These are phyloP conservation scores for Isichthys henryi DNA, from an alignment of 2,113 vertebrate species.

Conservation along the genomic window DNA sequence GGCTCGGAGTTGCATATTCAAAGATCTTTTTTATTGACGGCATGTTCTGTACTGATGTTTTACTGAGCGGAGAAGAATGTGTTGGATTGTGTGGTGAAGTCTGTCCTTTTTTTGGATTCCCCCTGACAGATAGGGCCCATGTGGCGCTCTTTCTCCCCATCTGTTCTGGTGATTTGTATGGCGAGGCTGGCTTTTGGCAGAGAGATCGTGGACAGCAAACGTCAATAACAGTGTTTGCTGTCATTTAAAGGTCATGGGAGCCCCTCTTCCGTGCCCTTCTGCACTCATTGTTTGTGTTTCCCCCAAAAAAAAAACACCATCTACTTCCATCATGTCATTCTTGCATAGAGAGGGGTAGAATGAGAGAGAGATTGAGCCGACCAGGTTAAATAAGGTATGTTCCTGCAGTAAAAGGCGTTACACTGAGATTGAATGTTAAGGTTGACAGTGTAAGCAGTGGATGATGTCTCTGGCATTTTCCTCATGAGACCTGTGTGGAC, in stretches of 20 bases:
- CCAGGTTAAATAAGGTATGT: not conserved
- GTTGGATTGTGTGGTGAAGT: not conserved
- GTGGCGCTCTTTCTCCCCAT: not conserved
- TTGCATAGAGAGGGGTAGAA: not conserved
- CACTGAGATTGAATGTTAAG: not conserved
- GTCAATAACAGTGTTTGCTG: constrained; percentile 12
- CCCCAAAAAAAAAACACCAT: not conserved
- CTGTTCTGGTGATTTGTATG: constrained; percentile 9
- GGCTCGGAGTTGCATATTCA: not conserved
- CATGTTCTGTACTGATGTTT: not conserved
- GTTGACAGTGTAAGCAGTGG: not conserved
- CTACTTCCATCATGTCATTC: not conserved
- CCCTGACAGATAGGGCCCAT: not conserved
- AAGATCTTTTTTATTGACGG: not conserved
- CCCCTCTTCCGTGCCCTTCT: not conserved
- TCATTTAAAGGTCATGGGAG: constrained; percentile 7
- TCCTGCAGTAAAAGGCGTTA: not conserved
- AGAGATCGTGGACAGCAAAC: not conserved
- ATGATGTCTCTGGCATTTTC: not conserved
- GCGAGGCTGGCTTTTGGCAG: not conserved
- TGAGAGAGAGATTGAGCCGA: not conserved
- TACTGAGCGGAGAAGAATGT: not conserved
- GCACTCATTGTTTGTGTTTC: not conserved
- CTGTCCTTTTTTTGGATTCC: not conserved
- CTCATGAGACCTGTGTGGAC: not conserved